Conservation (phyloP, 2,888 invertebrate species). For the Megalurothrips usitatus region DNA sequence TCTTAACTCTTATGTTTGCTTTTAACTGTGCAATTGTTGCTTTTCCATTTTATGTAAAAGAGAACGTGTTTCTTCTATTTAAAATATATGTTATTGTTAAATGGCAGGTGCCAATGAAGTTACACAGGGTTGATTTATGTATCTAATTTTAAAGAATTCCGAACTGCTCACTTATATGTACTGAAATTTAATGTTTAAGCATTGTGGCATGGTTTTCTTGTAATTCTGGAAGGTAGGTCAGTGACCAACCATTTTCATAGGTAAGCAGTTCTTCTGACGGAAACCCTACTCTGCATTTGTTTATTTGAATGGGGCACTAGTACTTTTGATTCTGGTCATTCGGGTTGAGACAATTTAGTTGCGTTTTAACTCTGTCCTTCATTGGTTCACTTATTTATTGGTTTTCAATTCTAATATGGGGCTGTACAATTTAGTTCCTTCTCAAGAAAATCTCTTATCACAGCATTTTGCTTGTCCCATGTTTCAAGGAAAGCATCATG, state of each 20-base stretch:
- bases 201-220: constrained; percentile 1
- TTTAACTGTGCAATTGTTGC: constrained; percentile 25
- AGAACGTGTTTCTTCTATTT: constrained; percentile 9
- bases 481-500: no score
- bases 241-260: not conserved
- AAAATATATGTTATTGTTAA: constrained; percentile 24
- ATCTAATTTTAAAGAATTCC: constrained; percentile 19
- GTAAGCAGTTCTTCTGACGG: constrained; percentile 5
- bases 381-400: not conserved
- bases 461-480: not conserved
- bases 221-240: not conserved
- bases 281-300: not conserved
- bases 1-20: constrained; percentile 23
- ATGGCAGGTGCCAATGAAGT: constrained; percentile 22
- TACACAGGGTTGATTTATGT: constrained; percentile 18
- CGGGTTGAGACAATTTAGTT: not conserved
- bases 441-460: constrained; percentile 11
- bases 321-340: constrained; percentile 16
- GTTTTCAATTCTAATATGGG: not conserved
- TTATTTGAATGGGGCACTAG: not conserved
- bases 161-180: constrained; percentile 23
- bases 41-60: constrained; percentile 19
- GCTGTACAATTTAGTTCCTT: constrained; percentile 22
- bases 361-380: not conserved
- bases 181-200: constrained; percentile 17